These are phyloP conservation scores for Conger conger DNA, from an alignment of 2,113 vertebrate species.

Conservation along the genomic window DNA sequence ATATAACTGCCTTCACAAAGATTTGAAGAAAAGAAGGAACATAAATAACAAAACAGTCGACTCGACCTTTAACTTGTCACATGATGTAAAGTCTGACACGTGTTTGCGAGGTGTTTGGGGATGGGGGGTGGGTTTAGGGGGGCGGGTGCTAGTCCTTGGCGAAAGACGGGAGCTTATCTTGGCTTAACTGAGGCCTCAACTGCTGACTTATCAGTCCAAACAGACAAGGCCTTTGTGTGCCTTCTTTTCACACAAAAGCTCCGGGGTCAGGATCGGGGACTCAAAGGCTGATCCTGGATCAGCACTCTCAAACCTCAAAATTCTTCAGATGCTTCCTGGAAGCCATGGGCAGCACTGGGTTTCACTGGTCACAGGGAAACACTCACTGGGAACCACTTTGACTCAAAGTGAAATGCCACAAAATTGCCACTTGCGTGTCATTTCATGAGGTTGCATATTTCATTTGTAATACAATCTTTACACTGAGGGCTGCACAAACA, in stretches of 20 bases:
- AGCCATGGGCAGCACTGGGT: background rate
- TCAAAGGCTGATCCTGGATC: background rate
- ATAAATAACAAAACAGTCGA: background rate
- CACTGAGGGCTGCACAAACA: background rate
- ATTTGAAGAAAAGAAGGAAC: background rate
- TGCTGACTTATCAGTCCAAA: background rate
- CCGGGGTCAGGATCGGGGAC: background rate
- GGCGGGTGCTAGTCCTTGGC: background rate
- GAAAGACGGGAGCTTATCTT: background rate
- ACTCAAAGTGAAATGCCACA: background rate
- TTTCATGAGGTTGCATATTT: background rate
- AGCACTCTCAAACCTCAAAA: background rate
- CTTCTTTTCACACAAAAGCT: background rate
- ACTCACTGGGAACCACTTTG: background rate
- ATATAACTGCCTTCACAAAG: background rate
- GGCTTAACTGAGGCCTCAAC: background rate
- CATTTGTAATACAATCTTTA: background rate
- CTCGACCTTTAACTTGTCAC: background rate
- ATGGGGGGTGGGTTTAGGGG: background rate
- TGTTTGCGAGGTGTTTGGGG: background rate
- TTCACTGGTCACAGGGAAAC: background rate
- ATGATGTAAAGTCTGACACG: background rate
- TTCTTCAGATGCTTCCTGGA: background rate
- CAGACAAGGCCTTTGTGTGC: conserved; percentile 1
- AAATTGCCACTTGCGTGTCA: background rate